Conservation (phyloP, 2,888 invertebrate genomes). For the Elegia similella region DNA sequence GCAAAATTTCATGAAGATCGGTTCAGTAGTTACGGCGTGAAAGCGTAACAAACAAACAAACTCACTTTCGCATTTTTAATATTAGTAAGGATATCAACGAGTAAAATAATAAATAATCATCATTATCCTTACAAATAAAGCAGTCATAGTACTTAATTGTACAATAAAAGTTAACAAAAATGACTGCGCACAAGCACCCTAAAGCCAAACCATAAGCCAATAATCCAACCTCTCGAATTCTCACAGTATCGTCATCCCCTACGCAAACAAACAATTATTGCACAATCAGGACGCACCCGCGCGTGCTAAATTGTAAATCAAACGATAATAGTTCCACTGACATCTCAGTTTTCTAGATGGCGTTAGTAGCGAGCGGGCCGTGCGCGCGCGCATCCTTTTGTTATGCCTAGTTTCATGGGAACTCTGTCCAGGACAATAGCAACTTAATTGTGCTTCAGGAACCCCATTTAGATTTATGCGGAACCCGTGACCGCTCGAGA, state of each 20-base stretch:
- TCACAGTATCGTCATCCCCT: constrained; percentile 52
- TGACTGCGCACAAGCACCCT: constrained; percentile 18
- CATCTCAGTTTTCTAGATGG: constrained; percentile 61
- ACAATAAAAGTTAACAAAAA: neutral
- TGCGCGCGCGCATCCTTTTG: constrained; percentile 56
- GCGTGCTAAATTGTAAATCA: constrained; percentile 65
- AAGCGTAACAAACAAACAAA: too few relatives aligned
- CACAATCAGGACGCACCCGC: constrained; percentile 68
- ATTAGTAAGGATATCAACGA: too few relatives aligned
- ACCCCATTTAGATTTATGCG: constrained; percentile 62
- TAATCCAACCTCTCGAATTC: constrained; percentile 64
- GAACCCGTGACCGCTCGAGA: constrained; percentile 60
- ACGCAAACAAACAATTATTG: constrained; percentile 77
- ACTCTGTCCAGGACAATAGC: constrained; percentile 65
- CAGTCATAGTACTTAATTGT: too few relatives aligned
- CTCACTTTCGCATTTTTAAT: too few relatives aligned
- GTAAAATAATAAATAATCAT: too few relatives aligned
- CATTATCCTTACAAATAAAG: too few relatives aligned
- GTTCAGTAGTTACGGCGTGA: too few relatives aligned
- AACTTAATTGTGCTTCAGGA: constrained; percentile 74
- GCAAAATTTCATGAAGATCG: too few relatives aligned
- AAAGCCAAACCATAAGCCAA: constrained; percentile 34
- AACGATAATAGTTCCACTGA: constrained; percentile 60
- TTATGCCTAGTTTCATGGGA: constrained; percentile 72
- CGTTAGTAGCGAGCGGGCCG: constrained; percentile 31